A percentile compares a stretch with the other conserved stretches of the same genome.
These are phyloP conservation scores for Platynereis dumerilii DNA, from an alignment of 2,888 invertebrate genomes.

Conservation along the genomic window DNA sequence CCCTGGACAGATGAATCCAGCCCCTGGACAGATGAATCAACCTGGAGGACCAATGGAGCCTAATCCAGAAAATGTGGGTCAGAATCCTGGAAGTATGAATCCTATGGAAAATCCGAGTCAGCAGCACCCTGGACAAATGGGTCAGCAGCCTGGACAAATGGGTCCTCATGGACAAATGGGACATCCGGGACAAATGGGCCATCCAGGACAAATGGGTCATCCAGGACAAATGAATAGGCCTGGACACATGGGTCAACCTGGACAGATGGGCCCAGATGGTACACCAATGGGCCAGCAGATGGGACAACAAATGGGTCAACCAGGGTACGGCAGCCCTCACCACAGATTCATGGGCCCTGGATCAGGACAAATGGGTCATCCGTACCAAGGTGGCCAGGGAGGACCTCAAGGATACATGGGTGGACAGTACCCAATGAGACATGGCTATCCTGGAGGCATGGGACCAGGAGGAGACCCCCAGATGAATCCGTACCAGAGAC, in stretches of 20 bases:
- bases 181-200: not conserved
- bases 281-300: constrained; percentile 11
- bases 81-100: not conserved
- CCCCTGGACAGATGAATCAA: not conserved
- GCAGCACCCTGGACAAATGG: not conserved
- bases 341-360: too few relatives aligned
- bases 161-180: not conserved
- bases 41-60: not conserved
- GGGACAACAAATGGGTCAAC: constrained; percentile 4
- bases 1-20: not conserved
- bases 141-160: not conserved
- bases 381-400: not conserved
- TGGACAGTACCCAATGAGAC: too few relatives aligned
- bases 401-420: constrained; percentile 3
- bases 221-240: not conserved
- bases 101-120: not conserved
- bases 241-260: not conserved
- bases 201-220: not conserved
- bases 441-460: not conserved
- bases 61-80: not conserved
- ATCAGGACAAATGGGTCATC: not conserved
- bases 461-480: not conserved
- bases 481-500: not conserved
- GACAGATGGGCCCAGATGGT: constrained; percentile 9
- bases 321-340: not conserved